These are phyloP conservation scores for Poeciliopsis occidentalis DNA, from an alignment of 2,113 vertebrate species.

Conservation along the genomic window DNA sequence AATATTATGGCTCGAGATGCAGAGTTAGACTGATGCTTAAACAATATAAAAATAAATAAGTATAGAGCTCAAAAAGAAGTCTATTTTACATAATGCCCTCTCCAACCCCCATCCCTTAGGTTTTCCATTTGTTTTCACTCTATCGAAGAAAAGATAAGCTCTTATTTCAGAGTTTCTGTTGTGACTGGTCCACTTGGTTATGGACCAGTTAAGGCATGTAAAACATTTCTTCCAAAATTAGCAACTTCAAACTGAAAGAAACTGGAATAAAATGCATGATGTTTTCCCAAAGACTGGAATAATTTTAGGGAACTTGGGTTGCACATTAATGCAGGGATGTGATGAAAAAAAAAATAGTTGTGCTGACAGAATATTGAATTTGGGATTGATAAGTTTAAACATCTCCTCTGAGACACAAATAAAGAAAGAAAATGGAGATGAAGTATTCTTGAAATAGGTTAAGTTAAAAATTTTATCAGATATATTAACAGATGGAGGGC, in stretches of 20 bases:
- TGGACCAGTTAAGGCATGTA: no score
- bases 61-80: no score
- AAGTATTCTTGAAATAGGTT: constrained; percentile 3
- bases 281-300: background rate
- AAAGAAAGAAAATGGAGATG: constrained; percentile 12
- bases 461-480: constrained; percentile 32
- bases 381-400: background rate
- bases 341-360: background rate
- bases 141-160: no score
- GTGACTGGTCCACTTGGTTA: no score
- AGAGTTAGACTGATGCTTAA: no score
- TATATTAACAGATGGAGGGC: constrained; percentile 22
- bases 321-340: constrained; percentile 3
- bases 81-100: no score
- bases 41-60: background rate
- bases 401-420: constrained; percentile 20
- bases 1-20: no score
- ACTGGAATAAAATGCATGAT: background rate
- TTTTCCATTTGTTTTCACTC: no score
- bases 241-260: background rate
- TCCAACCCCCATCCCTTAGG: no score
- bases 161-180: no score
- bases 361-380: constrained; percentile 5
- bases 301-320: constrained; percentile 2
- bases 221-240: no score